phyloP scores from a whole-genome alignment of 2,797 vertebrate species.

The Lagorchestes hirsutus region DNA sequence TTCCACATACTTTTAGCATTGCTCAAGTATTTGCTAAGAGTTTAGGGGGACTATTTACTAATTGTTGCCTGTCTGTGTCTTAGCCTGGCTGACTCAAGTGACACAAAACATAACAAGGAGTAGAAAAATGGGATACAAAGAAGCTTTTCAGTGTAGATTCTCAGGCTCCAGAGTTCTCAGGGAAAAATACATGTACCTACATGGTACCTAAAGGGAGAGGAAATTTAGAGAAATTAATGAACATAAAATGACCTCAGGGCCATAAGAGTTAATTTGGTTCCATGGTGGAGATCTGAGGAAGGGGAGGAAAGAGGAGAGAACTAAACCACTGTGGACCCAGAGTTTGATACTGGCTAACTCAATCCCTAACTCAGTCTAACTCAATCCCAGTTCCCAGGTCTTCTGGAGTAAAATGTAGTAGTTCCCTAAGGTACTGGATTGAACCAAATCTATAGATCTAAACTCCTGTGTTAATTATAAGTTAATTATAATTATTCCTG shows the following conservation, averaged over 20 bases:
- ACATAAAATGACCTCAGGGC: background rate
- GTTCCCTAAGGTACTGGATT: slow-evolving; percentile 33
- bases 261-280: background rate
- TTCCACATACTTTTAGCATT: slow-evolving; percentile 78
- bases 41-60: slow-evolving; percentile 72
- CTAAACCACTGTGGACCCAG: background rate
- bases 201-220: background rate
- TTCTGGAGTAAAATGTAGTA: background rate
- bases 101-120: slow-evolving; percentile 68
- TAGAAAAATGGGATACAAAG: slow-evolving; percentile 52
- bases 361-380: background rate
- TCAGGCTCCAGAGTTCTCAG: slow-evolving; percentile 47
- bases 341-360: background rate
- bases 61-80: slow-evolving; percentile 69
- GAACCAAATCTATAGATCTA: slow-evolving; percentile 36
- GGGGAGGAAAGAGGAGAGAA: background rate
- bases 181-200: slow-evolving; percentile 50
- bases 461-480: slow-evolving; percentile 65
- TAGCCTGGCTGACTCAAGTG: slow-evolving; percentile 48
- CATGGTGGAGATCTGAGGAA: background rate
- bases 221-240: background rate
- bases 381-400: background rate
- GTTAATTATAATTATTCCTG: slow-evolving; percentile 29
- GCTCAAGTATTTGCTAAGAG: slow-evolving; percentile 74
- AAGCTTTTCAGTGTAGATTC: slow-evolving; percentile 54